Evolutionary conservation across 2,797 vertebrate genomes (phyloP).

Genomic region (Brotula barbata): DNA sequence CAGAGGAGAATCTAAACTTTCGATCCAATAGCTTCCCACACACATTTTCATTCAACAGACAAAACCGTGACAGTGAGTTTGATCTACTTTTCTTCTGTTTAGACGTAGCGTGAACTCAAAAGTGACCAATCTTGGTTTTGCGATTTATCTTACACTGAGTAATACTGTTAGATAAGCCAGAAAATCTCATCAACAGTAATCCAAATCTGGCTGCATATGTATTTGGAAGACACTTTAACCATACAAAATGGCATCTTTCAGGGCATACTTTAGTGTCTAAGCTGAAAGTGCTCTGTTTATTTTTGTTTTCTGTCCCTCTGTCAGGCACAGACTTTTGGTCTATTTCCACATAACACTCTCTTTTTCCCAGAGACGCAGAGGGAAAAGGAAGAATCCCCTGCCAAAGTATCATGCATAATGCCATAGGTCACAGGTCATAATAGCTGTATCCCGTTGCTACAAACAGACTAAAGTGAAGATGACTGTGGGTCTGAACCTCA

Average conservation of each 20-base stretch:
- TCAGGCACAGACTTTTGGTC: constrained; percentile 16
- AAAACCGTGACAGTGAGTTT: no score
- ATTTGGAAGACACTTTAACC: constrained; percentile 28
- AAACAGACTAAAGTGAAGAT: constrained; percentile 51
- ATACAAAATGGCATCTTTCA: constrained; percentile 39
- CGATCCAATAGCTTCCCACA: no score
- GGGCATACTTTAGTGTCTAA: constrained; percentile 41
- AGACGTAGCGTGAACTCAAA: constrained; percentile 1
- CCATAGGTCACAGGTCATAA: constrained; percentile 60
- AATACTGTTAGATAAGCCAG: constrained; percentile 55
- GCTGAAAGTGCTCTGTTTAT: constrained; percentile 30
- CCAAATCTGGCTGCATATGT: constrained; percentile 39
- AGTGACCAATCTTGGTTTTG: constrained; percentile 13
- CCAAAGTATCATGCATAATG: constrained; percentile 33
- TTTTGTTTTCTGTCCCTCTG: constrained; percentile 29
- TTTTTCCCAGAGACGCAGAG: constrained; percentile 40
- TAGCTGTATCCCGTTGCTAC: constrained; percentile 39
- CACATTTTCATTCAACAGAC: no score
- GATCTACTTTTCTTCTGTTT: neutral
- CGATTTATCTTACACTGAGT: constrained; percentile 35
- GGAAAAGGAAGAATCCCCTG: constrained; percentile 26
- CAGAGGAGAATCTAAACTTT: no score
- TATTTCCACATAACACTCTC: constrained; percentile 34
- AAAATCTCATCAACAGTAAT: constrained; percentile 47
- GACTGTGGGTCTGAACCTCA: constrained; percentile 47